Evolutionary conservation across 2,113 vertebrate genomes (phyloP).

Genomic region (Pimephales promelas): DNA sequence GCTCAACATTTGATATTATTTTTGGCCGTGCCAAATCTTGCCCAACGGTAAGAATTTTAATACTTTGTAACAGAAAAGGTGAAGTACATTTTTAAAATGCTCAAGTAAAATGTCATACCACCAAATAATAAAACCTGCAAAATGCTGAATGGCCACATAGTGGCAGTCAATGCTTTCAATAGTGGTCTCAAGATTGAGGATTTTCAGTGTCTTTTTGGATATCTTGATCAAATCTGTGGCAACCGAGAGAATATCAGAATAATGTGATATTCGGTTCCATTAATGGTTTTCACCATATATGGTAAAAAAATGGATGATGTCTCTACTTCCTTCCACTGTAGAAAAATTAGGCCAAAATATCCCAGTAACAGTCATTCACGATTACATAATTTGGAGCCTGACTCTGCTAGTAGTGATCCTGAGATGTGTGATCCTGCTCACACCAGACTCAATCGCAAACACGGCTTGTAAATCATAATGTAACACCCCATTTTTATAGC

Average conservation of each 20-base stretch:
- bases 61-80: neutral
- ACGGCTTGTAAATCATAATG: too few relatives aligned
- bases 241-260: neutral
- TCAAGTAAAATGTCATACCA: neutral
- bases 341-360: too few relatives aligned
- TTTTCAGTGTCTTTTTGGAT: neutral
- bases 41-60: constrained; percentile 78
- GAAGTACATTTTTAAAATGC: neutral
- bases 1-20: constrained; percentile 84
- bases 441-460: too few relatives aligned
- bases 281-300: too few relatives aligned
- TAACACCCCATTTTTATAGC: too few relatives aligned
- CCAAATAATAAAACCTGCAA: neutral
- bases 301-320: too few relatives aligned
- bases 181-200: neutral
- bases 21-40: constrained; percentile 79
- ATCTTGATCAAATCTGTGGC: neutral
- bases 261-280: neutral
- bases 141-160: constrained; percentile 36
- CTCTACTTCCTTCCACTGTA: too few relatives aligned
- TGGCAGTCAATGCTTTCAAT: constrained; percentile 38
- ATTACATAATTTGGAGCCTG: too few relatives aligned
- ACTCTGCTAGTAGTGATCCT: too few relatives aligned
- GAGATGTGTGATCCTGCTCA: too few relatives aligned
- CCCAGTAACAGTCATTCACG: too few relatives aligned